Base-by-base conservation (phyloP, 2,888 invertebrate species). In the Timema podura region DNA sequence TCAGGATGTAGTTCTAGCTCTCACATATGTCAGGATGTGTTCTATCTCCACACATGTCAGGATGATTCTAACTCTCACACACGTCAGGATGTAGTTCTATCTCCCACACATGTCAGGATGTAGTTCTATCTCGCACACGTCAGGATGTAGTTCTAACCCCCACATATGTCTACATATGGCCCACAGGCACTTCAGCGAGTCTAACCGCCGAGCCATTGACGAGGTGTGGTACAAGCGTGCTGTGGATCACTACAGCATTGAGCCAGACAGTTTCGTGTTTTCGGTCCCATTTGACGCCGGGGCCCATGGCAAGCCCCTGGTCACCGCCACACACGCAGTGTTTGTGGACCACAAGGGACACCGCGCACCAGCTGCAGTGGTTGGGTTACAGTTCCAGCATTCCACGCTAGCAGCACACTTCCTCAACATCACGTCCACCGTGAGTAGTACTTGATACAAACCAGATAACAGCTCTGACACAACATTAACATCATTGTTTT, bases 151-250 rank as follows among this genome's bases (percentile, higher is more conserved):
- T n/a, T n/a, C n/a, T n/a, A n/a, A n/a, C n/a, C n/a, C n/a, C n/a
- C n/a, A n/a, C n/a, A n/a, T n/a, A n/a, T n/a, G n/a, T n/a, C n/a
- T n/a, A n/a, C n/a, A n/a, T n/a, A n/a, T n/a, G n/a, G 15, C 16
- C 44, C 49, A 11, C 82, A 95, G 95, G 45, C 90, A 90, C 79
- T 95, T 95, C 78, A 91, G 91, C 76, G 91, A 93, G 76, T 86
- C 85, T 72, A 90, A 94, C 79, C 87, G 89, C 0, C 85, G 91
- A 73, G 93, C 94, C 0, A 92, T 92, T 82, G 95, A 96, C 78
- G 91, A 92, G 71, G 87, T 92, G 49, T 96, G 95, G 95, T 96
- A 95, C 79, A 91, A 91, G 76, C 85, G 96, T 68, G 95, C 96
- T 0, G 93, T 96, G 1, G 95, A 96, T 79, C 95, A 95, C 77